Evolutionary conservation across 30 jellyfish, hydroid and myxozoan species (phyloP), one percentile per base, ranked within the genome.

Genomic region (Aurelia aurita complex sp. Pacific): DNA sequence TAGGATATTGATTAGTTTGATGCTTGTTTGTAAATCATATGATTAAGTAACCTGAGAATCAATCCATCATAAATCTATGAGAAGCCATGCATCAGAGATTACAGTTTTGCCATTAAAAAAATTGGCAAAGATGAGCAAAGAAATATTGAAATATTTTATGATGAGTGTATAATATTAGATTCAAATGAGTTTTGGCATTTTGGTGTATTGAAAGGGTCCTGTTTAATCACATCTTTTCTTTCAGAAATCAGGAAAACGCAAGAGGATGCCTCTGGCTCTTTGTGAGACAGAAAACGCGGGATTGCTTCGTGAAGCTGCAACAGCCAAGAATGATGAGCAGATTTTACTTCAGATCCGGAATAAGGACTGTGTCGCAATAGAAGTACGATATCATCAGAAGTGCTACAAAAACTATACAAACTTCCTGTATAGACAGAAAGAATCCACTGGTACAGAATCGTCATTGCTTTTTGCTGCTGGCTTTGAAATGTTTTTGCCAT

Each of bases 351-450:
- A 73, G 35, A 85, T 73, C 43, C 40, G 23, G 64, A 88, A 74
- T 66, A 85, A 85, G 60, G 94, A 85, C 67, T 85, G 88, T 85
- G 94, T 85, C 65, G 88, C 94, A 16, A 51, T 85, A 5, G 88
- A 85, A 64, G 82, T 85, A 52, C 29, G 67, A 2, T 85, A 85
- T 67, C 94, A 85, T 55, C 74, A 67, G 74, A 73, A 54, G 46
- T 85, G 94, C 65, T 73, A 85, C 64, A 16, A 23, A 10, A 72
- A 71, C 66, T 73, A 83, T 42, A 73, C 80, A 2, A 10, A 23
- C n/a, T 82, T 69, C 69, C 61, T 82, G 73, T 43, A 43, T 43
- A 64, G 84, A 36, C 84, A 33, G n/a, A 53, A 61, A 10, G 15
- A 32, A 23, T 10, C 23, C 12, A 69, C 42, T 55, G 9, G 46